Evolutionary conservation across 1,140 invertebrate species (phyloP).

Genomic region (Drosophila kurseongensis): DNA sequence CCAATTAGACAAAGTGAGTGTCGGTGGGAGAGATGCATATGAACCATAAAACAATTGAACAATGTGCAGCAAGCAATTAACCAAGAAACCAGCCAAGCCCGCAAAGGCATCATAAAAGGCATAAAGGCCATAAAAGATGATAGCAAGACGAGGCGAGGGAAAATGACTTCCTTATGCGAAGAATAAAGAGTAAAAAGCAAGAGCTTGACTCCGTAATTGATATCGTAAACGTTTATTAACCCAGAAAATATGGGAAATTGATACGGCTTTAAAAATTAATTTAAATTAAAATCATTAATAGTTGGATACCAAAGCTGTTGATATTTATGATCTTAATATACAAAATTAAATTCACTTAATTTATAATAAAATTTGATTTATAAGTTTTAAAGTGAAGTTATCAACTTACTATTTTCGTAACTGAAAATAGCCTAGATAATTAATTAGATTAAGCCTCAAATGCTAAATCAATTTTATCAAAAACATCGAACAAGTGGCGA

Average conservation of each 20-base stretch:
- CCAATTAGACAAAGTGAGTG: constrained; percentile 81
- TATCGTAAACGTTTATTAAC: neutral
- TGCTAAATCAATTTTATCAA: no score
- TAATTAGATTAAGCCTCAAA: no score
- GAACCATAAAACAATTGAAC: constrained; percentile 82
- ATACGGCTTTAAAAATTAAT: neutral
- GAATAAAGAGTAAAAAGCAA: neutral
- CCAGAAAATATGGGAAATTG: neutral
- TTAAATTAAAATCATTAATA: no score
- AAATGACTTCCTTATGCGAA: constrained; percentile 24
- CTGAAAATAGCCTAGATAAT: no score
- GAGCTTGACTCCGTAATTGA: constrained; percentile 1
- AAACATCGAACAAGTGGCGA: no score
- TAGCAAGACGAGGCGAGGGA: constrained; percentile 3
- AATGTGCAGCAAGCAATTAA: constrained; percentile 72
- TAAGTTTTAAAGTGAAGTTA: no score
- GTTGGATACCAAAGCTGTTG: no score
- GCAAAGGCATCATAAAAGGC: constrained; percentile 12
- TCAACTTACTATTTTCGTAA: no score
- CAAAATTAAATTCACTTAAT: no score
- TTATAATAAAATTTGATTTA: no score
- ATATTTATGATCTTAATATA: no score
- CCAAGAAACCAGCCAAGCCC: constrained; percentile 34
- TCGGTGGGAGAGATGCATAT: constrained; percentile 70
- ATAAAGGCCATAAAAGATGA: constrained; percentile 30